Evolutionary conservation across 2,888 invertebrate genomes (phyloP).

Genomic region (Cheilosia scutellata): DNA sequence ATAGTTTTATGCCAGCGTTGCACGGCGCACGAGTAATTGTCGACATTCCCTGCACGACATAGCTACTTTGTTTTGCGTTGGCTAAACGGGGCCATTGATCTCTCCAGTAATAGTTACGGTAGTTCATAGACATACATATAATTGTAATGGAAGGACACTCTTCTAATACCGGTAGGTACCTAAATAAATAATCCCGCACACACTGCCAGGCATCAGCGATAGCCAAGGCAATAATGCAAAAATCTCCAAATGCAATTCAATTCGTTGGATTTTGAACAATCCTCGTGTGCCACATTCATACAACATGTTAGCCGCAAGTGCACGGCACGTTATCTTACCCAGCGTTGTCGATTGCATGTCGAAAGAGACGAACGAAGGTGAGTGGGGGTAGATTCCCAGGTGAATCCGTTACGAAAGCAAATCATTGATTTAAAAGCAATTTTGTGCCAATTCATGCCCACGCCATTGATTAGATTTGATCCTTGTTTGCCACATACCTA

Average conservation of each 20-base stretch:
- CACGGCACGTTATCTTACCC: constrained; percentile 43
- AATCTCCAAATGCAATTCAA: constrained; percentile 25
- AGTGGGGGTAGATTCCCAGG: constrained; percentile 36
- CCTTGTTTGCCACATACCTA: constrained; percentile 20
- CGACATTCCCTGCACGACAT: constrained; percentile 61
- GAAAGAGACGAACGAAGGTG: background rate
- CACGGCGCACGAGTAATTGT: constrained; percentile 58
- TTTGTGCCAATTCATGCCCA: constrained; percentile 77
- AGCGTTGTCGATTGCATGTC: constrained; percentile 59
- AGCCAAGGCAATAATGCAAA: background rate
- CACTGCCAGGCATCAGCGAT: background rate
- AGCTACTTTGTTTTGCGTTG: constrained; percentile 6
- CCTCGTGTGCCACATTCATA: background rate
- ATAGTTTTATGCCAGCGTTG: constrained; percentile 63
- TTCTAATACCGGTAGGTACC: no score
- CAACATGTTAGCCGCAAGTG: constrained; percentile 6
- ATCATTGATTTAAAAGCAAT: constrained; percentile 77
- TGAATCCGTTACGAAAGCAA: constrained; percentile 56
- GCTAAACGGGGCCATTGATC: constrained; percentile 39
- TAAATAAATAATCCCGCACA: background rate
- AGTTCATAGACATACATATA: no score
- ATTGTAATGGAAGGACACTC: background rate
- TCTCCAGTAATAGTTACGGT: background rate
- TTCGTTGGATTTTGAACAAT: constrained; percentile 45
- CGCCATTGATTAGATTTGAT: constrained; percentile 73